phyloP scores from a whole-genome alignment of 2,797 vertebrate species.

The Pogonophryne albipinna region DNA sequence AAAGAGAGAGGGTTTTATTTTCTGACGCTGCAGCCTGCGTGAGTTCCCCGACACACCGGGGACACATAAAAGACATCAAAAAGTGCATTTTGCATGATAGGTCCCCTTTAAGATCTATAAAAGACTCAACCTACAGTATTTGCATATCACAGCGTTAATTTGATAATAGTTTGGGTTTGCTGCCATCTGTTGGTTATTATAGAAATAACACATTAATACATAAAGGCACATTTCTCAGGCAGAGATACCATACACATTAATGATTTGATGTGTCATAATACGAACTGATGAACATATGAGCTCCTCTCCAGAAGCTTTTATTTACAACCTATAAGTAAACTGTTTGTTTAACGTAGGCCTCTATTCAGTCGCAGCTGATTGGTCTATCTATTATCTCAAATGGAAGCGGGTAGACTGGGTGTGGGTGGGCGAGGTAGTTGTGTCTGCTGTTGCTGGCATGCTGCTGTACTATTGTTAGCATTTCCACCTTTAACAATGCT shows the following conservation, averaged over 20 bases:
- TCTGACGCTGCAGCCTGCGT: no score
- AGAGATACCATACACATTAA: neutral
- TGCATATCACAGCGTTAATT: neutral
- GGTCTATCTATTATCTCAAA: conserved; percentile 18
- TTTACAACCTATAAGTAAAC: conserved; percentile 1
- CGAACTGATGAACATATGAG: neutral
- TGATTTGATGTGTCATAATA: neutral
- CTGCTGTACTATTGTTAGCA: conserved; percentile 87
- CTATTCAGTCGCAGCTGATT: conserved; percentile 18
- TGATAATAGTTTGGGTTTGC: conserved; percentile 36
- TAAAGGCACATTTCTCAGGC: neutral
- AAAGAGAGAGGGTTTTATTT: no score
- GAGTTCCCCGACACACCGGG: no score
- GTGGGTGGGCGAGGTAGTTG: conserved; percentile 18
- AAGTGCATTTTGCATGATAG: no score
- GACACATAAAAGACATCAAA: no score
- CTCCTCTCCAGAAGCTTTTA: neutral
- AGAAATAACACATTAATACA: neutral
- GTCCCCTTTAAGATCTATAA: neutral
- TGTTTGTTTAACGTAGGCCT: conserved; percentile 6
- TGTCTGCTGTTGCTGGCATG: conserved; percentile 26
- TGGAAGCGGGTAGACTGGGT: conserved; percentile 23
- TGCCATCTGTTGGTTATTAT: conserved; percentile 61
- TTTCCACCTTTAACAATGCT: conserved; percentile 83
- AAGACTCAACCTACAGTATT: neutral